Evolutionary conservation across 2,113 vertebrate genomes (phyloP).

Genomic region (Toxotes chatareus): DNA sequence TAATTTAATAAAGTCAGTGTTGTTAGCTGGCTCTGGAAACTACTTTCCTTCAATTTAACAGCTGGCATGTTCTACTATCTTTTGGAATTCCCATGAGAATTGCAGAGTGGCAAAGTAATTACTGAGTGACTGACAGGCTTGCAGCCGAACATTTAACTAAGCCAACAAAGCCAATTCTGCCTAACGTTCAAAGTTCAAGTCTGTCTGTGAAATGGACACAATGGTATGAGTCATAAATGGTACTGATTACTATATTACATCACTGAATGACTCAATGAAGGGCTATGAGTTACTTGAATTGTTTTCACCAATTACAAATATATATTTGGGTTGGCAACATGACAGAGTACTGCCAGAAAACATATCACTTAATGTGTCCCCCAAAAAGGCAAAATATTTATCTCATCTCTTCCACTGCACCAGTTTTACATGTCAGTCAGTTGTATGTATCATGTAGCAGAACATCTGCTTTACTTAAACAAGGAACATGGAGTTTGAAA

Average conservation of each 20-base stretch:
- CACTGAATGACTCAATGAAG: neutral
- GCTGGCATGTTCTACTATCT: conserved; percentile 60
- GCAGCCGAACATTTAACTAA: conserved; percentile 24
- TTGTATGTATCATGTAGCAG: too few species aligned
- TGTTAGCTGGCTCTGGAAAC: conserved; percentile 36
- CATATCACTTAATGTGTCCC: neutral
- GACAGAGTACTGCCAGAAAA: neutral
- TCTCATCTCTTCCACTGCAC: neutral
- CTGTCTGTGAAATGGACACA: neutral
- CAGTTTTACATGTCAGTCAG: neutral
- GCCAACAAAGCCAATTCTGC: conserved; percentile 41
- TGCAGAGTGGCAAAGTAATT: conserved; percentile 63
- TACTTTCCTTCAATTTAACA: conserved; percentile 56
- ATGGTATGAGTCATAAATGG: neutral
- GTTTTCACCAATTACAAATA: neutral
- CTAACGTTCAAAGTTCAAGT: conserved; percentile 50
- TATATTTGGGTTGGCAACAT: neutral
- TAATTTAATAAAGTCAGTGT: conserved; percentile 57
- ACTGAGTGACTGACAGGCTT: conserved; percentile 56
- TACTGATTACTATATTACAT: neutral
- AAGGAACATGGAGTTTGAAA: neutral
- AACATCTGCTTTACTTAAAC: neutral
- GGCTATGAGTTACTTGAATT: neutral
- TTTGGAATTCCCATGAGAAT: conserved; percentile 52
- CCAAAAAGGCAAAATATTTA: neutral